A percentile compares a stretch with the other conserved stretches of the same genome.
phyloP scores from a whole-genome alignment of 2,113 vertebrate genomes.

The Cavia aperea region DNA sequence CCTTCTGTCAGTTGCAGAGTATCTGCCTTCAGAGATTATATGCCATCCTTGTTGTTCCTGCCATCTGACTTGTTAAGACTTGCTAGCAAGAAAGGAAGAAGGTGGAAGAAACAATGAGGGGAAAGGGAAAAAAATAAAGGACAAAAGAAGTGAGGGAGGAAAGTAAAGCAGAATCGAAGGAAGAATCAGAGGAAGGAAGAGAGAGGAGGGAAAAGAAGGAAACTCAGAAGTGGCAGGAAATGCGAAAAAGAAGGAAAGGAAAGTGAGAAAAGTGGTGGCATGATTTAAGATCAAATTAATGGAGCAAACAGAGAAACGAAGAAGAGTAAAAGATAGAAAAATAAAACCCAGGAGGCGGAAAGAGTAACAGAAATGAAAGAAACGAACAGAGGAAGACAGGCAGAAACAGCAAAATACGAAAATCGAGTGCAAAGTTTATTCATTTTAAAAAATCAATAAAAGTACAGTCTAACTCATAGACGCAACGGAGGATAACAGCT shows the following conservation, averaged over 20 bases:
- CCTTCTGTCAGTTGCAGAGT: neutral
- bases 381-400: neutral
- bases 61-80: neutral
- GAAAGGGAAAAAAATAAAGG: fast-evolving
- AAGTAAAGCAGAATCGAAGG: no score
- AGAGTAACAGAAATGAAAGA: neutral
- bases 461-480: neutral
- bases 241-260: neutral
- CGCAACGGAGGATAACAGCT: neutral
- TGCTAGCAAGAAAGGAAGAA: neutral
- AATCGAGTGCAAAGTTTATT: neutral
- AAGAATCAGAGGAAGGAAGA: neutral
- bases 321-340: neutral
- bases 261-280: no score
- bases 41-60: neutral
- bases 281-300: no score
- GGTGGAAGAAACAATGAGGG: neutral
- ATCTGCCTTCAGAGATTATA: neutral
- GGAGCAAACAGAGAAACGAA: neutral
- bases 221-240: fast-evolving
- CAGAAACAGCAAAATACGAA: neutral
- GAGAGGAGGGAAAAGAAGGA: no score
- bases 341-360: neutral
- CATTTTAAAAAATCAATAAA: neutral
- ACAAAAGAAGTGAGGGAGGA: fast-evolving